phyloP scores from a whole-genome alignment of 2,113 vertebrate species.

The Conger conger region DNA sequence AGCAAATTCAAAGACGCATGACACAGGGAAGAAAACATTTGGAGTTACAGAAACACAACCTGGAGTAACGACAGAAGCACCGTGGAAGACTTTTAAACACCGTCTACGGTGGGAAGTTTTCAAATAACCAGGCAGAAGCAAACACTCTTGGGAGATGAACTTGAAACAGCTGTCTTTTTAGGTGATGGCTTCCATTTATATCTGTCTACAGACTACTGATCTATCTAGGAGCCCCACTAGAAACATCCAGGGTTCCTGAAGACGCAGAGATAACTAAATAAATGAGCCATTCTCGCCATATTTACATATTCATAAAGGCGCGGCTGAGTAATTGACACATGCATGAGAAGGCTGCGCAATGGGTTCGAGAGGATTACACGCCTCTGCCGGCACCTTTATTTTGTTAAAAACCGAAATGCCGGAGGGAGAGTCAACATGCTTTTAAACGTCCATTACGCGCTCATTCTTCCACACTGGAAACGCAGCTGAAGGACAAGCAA shows the following conservation, averaged over 20 bases:
- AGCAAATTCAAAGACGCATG: not conserved
- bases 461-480: constrained; percentile 72
- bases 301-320: constrained; percentile 84
- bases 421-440: constrained; percentile 59
- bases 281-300: constrained; percentile 76
- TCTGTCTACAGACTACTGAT: constrained; percentile 61
- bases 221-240: constrained; percentile 67
- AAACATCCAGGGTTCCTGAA: constrained; percentile 71
- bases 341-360: constrained; percentile 72
- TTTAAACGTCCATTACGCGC: constrained; percentile 70
- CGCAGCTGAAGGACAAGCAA: constrained; percentile 68
- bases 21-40: not conserved
- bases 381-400: constrained; percentile 67
- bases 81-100: not conserved
- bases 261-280: constrained; percentile 82
- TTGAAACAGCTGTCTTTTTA: constrained; percentile 8
- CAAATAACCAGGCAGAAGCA: not conserved
- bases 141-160: constrained; percentile 55
- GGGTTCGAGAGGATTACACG: constrained; percentile 67
- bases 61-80: not conserved
- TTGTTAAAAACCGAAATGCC: constrained; percentile 67
- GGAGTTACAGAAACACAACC: no score
- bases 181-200: constrained; percentile 63
- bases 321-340: constrained; percentile 73
- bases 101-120: not conserved